Conservation (phyloP, 2,888 invertebrate genomes). For the Spodoptera littoralis region DNA sequence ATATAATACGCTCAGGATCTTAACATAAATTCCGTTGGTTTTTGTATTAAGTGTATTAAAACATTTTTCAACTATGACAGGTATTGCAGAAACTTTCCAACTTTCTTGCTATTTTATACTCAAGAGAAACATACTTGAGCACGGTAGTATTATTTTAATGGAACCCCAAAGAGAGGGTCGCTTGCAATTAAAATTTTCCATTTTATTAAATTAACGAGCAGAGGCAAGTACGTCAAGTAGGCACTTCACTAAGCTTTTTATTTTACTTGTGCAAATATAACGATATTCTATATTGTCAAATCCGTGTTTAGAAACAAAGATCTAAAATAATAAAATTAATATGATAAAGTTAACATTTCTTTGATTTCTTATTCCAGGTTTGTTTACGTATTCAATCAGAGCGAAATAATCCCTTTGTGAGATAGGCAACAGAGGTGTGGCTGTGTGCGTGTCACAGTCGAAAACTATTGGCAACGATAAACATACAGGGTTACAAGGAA, state of each 20-base stretch:
- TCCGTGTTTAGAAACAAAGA: constrained; percentile 25
- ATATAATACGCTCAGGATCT: too few species aligned
- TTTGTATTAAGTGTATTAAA: background rate
- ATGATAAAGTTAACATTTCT: constrained; percentile 16
- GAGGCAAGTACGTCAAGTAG: constrained; percentile 60
- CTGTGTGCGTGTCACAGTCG: constrained; percentile 30
- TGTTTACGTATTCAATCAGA: constrained; percentile 49
- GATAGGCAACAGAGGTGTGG: constrained; percentile 31
- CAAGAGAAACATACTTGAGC: constrained; percentile 64
- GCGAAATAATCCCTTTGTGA: constrained; percentile 54
- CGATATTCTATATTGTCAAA: constrained; percentile 42
- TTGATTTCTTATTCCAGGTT: constrained; percentile 43
- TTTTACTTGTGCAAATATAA: constrained; percentile 54
- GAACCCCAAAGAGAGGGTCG: constrained; percentile 64
- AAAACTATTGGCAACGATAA: constrained; percentile 72
- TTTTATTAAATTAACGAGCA: constrained; percentile 77
- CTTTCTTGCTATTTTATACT: constrained; percentile 62
- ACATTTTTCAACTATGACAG: constrained; percentile 38
- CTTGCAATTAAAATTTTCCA: constrained; percentile 76
- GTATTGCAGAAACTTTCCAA: constrained; percentile 48
- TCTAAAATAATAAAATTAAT: constrained; percentile 13
- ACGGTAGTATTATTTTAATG: constrained; percentile 71
- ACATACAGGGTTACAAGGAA: constrained; percentile 75
- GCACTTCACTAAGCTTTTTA: constrained; percentile 60
- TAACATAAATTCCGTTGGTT: too few species aligned